phyloP scores from a whole-genome alignment of 2,888 invertebrate species.

The Cynaeus angustus region DNA sequence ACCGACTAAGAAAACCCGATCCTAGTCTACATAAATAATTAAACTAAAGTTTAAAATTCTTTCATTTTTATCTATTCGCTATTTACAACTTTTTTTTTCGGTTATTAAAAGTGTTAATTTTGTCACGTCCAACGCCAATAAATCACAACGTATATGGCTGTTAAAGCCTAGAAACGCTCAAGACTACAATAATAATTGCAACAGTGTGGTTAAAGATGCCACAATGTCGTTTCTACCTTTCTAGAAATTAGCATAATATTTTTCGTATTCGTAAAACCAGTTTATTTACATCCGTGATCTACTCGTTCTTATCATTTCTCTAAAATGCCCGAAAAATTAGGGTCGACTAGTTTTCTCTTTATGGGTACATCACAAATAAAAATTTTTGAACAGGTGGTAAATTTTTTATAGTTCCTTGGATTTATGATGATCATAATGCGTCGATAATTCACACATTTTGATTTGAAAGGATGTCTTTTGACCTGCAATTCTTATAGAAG shows the following conservation, averaged over 20 bases:
- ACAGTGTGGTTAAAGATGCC: not conserved
- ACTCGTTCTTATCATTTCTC: too few species aligned
- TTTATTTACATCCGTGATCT: too few species aligned
- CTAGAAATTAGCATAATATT: slow-evolving; percentile 18
- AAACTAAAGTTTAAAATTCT: too few species aligned
- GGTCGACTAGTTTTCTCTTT: not conserved
- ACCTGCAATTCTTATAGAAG: too few species aligned
- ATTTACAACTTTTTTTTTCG: not conserved
- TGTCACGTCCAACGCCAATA: not conserved
- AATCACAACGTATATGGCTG: not conserved
- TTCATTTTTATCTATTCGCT: not conserved
- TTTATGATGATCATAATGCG: too few species aligned
- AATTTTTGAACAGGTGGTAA: not conserved
- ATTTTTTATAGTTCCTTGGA: not conserved
- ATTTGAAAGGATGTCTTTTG: too few species aligned
- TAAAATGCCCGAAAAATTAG: not conserved
- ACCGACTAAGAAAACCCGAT: too few species aligned
- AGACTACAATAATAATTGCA: not conserved
- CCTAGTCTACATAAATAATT: too few species aligned
- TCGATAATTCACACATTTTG: too few species aligned
- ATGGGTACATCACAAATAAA: not conserved
- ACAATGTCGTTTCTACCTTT: slow-evolving; percentile 13
- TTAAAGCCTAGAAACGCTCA: not conserved
- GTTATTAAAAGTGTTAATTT: not conserved
- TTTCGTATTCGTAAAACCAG: not conserved